Conservation (phyloP, 2,888 invertebrate species). For the Ormyrus thymus region DNA sequence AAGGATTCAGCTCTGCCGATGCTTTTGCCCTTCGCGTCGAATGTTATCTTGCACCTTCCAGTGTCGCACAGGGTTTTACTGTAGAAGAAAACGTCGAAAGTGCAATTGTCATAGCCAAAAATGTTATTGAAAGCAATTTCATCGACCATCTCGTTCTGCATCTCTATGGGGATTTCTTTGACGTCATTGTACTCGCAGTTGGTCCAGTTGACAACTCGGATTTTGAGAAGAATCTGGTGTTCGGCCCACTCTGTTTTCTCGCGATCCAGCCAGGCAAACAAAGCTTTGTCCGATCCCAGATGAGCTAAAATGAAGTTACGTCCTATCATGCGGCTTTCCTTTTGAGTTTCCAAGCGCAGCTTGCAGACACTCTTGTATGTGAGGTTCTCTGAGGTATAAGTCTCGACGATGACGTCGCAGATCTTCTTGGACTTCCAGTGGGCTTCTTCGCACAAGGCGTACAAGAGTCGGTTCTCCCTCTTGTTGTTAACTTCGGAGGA, state of each 20-base stretch:
- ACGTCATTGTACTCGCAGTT: not conserved
- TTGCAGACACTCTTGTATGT: conserved; percentile 23
- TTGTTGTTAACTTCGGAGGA: not conserved
- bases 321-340: conserved; percentile 24
- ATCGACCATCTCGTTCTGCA: conserved; percentile 4
- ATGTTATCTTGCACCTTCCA: conserved; percentile 12
- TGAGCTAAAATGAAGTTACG: conserved; percentile 14
- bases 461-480: conserved; percentile 13
- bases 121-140: conserved; percentile 21
- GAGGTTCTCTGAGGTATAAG: conserved; percentile 10
- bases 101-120: not conserved
- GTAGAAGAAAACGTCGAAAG: conserved; percentile 22
- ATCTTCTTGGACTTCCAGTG: conserved; percentile 11
- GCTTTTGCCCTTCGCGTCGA: not conserved
- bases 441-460: conserved; percentile 23
- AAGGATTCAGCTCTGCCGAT: conserved; percentile 6
- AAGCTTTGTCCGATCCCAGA: not conserved
- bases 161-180: not conserved
- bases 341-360: not conserved
- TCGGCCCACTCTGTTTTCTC: not conserved
- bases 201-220: conserved; percentile 8
- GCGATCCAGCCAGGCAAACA: conserved; percentile 15
- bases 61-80: not conserved
- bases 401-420: conserved; percentile 22
- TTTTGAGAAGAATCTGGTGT: not conserved